phyloP scores from a whole-genome alignment of 2,113 vertebrate genomes.

The Colossoma macropomum region DNA sequence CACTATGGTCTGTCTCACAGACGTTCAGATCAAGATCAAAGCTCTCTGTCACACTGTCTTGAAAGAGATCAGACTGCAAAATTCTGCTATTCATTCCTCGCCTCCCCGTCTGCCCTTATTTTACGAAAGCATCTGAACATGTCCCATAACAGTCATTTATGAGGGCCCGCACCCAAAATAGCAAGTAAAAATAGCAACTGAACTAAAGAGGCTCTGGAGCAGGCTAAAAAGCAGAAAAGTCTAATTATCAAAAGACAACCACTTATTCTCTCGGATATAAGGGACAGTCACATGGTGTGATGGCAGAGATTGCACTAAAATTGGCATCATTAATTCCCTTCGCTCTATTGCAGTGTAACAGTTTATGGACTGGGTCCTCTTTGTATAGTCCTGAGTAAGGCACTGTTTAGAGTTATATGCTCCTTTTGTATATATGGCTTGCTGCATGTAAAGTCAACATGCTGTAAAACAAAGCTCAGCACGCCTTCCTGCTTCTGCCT shows the following conservation, averaged over 20 bases:
- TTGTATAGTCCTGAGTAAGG: constrained; percentile 14
- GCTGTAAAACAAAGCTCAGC: constrained; percentile 13
- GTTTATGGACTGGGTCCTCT: constrained; percentile 19
- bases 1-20: constrained; percentile 15
- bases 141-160: constrained; percentile 70
- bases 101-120: constrained; percentile 33
- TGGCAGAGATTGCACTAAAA: neutral
- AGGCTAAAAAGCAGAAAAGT: neutral
- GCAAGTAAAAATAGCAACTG: constrained; percentile 3
- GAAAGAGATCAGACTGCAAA: constrained; percentile 24
- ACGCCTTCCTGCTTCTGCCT: neutral
- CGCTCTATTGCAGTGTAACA: constrained; percentile 5
- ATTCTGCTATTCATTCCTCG: neutral
- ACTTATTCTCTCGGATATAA: constrained; percentile 1
- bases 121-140: constrained; percentile 39
- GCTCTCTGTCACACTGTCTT: constrained; percentile 8
- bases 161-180: constrained; percentile 47
- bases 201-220: constrained; percentile 11
- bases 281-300: neutral
- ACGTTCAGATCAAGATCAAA: constrained; percentile 40
- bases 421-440: constrained; percentile 27
- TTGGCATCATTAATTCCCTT: neutral
- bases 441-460: constrained; percentile 42
- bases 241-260: constrained; percentile 25
- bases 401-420: constrained; percentile 31